Evolutionary conservation across 2,888 invertebrate genomes (phyloP).

Genomic region (Metellina segmentata): DNA sequence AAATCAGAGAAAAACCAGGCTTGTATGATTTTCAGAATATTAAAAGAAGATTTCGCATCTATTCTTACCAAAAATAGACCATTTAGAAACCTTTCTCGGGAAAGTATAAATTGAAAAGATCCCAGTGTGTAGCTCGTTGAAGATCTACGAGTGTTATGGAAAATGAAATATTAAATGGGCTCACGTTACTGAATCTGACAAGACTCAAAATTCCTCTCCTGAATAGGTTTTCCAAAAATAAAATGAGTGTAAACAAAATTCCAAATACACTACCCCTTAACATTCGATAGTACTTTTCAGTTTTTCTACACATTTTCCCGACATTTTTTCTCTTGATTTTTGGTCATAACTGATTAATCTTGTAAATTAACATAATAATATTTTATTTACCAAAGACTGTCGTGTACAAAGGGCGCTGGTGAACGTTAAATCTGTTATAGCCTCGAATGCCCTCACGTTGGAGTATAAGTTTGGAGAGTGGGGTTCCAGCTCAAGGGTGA

Average conservation of each 20-base stretch:
- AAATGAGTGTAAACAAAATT: background rate
- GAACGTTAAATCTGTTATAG: no score
- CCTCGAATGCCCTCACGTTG: no score
- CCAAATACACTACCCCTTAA: background rate
- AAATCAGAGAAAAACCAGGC: no score
- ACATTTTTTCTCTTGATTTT: background rate
- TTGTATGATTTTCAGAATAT: background rate
- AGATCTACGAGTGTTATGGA: background rate
- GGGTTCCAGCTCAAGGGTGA: no score
- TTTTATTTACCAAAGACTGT: no score
- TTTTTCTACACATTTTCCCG: background rate
- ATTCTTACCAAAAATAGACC: background rate
- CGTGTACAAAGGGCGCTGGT: no score
- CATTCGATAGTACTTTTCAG: background rate
- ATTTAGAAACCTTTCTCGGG: background rate
- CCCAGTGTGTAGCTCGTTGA: background rate
- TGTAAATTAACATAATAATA: no score
- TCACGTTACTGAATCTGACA: background rate
- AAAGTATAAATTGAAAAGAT: background rate
- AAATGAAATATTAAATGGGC: background rate
- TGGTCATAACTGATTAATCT: no score
- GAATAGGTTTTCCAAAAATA: background rate
- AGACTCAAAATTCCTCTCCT: background rate
- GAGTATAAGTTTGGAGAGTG: no score
- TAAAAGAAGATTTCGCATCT: background rate